Evolutionary conservation across 2,888 invertebrate genomes (phyloP), one percentile per base, ranked within the genome.

Genomic region (Muschampia plurimacula): DNA sequence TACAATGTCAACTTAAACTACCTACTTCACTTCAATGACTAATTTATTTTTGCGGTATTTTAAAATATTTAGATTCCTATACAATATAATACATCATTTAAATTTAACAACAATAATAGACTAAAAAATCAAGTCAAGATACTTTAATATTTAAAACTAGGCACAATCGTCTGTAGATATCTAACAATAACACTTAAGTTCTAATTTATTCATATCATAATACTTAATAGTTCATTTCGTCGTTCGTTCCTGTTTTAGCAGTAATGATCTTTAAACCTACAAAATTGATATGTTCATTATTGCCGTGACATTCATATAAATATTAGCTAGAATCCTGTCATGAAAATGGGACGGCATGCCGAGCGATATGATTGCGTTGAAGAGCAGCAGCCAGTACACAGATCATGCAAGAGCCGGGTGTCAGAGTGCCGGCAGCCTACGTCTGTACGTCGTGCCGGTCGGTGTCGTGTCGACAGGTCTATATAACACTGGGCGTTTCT

Each of bases 271-370:
- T 57, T 78, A 84, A 83, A 83, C 82, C 79, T 84, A 84, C 62
- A 67, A 72, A 55, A 79, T 84, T 91, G 92, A 93, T 93, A 93
- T 93, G 92, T 93, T 86, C 75, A 83, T 89, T 90, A 91, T 92
- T 92, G 91, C 92, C 84, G 80, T 84, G 84, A 83, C 79, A 32
- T 15, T 39, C 63, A 67, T 41, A 64, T 74, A 75, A 70, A 76
- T 78, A 75, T 74, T 74, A 75, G 76, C 79, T 83, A 82, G 80
- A 81, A 83, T 83, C 84, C 82, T 82, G 86, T 84, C 83, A 83
- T 86, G 82, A 78, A 77, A 75, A 74, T 78, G 81, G 82, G 79
- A 78, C 79, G 79, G 77, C 85, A 92, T 90, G 92, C 91, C 84
- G 71, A 60, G 87, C 85, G 84, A 85, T 82, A 86, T 89, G 85